These are phyloP conservation scores for Stenopsyche tienmushanensis DNA, from an alignment of 1,140 invertebrate genomes.

Conservation along the genomic window DNA sequence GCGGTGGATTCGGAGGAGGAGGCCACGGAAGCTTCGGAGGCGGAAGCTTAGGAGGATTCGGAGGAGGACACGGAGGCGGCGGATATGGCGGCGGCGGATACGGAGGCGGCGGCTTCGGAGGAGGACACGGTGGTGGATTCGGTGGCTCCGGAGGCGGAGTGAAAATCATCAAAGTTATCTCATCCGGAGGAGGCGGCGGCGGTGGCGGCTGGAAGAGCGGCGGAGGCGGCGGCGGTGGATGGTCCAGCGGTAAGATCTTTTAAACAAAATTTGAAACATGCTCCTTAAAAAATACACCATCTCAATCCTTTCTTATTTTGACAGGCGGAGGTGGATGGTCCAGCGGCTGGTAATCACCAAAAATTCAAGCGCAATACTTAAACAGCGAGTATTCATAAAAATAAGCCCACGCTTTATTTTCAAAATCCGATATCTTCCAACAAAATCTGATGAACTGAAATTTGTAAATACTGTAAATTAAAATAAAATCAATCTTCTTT, in stretches of 20 bases:
- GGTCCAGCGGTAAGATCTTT: background rate
- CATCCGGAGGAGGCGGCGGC: background rate
- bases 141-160: too few species aligned
- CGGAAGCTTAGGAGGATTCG: background rate
- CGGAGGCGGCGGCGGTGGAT: conserved; percentile 5
- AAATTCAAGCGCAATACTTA: too few species aligned
- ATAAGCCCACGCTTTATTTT: too few species aligned
- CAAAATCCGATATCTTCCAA: too few species aligned
- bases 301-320: background rate
- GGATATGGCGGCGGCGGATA: background rate
- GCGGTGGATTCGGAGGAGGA: background rate
- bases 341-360: too few species aligned
- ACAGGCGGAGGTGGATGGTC: conserved; percentile 12
- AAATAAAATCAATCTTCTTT: too few species aligned
- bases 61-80: background rate
- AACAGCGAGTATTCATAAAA: too few species aligned
- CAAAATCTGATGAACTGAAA: too few species aligned
- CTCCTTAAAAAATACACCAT: background rate
- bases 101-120: conserved; percentile 6
- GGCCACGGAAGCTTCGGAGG: background rate
- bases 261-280: background rate
- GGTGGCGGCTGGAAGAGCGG: background rate
- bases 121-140: conserved; percentile 16
- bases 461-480: too few species aligned
- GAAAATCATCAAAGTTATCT: too few species aligned